phyloP scores from a whole-genome alignment of 2,113 vertebrate species.

The Charina bottae region DNA sequence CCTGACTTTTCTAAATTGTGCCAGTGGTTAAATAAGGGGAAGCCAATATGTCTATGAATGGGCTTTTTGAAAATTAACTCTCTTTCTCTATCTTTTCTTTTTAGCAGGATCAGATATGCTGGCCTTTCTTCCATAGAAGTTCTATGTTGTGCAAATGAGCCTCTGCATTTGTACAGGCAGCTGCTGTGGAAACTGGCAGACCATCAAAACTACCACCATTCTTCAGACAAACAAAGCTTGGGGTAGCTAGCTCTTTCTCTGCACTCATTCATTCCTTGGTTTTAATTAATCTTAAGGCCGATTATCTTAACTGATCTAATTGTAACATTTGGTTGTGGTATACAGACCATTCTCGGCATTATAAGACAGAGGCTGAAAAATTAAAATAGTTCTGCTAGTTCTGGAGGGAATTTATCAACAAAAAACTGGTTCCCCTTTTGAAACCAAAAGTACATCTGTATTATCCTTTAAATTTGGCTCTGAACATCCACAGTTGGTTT shows the following conservation, averaged over 20 bases:
- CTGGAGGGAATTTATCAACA: background rate
- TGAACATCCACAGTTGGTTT: background rate
- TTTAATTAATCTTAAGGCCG: background rate
- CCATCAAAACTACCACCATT: background rate
- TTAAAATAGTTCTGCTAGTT: background rate
- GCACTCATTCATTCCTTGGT: background rate
- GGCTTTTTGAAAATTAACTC: slow-evolving; percentile 25
- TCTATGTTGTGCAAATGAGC: background rate
- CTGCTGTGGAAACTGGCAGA: background rate
- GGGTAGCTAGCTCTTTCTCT: background rate
- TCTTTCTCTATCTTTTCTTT: background rate
- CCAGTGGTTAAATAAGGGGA: slow-evolving; percentile 49
- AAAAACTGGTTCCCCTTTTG: background rate
- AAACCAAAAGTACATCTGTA: background rate
- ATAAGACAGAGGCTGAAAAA: background rate
- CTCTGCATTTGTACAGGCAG: background rate
- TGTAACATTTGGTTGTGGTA: background rate
- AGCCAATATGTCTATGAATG: slow-evolving; percentile 13
- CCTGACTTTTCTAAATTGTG: slow-evolving; percentile 50
- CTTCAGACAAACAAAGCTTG: background rate
- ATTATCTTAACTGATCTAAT: background rate
- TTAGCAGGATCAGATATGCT: background rate
- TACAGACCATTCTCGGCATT: background rate
- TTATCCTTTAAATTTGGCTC: background rate
- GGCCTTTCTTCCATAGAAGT: background rate